Evolutionary conservation across 2,797 vertebrate species (phyloP).

Genomic region (Oreortyx pictus): DNA sequence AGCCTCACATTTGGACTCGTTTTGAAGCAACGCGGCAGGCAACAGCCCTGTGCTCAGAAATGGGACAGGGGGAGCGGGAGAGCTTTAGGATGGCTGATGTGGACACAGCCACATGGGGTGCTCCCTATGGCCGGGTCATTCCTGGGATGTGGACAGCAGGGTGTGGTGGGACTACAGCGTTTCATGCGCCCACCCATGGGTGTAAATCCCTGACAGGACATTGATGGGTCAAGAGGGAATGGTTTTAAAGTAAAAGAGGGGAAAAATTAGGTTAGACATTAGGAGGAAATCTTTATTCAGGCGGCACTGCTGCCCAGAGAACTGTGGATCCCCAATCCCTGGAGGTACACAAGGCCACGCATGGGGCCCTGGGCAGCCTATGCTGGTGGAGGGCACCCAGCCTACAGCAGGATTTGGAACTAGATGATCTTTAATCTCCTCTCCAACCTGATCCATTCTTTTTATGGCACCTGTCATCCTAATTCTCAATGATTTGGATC

Average conservation of each 20-base stretch:
- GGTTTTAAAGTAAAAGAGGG: too few species aligned
- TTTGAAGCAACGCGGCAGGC: neutral
- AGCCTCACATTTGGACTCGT: neutral
- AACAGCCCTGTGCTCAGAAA: accelerated
- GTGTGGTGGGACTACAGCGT: neutral
- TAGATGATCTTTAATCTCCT: neutral
- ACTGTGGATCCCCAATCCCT: neutral
- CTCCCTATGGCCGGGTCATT: neutral
- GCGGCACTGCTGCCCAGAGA: too few species aligned
- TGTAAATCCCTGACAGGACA: neutral
- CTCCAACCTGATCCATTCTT: neutral
- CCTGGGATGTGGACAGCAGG: neutral
- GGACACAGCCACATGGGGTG: neutral
- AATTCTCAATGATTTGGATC: neutral
- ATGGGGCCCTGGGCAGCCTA: neutral
- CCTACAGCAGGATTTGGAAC: neutral
- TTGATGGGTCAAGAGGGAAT: too few species aligned
- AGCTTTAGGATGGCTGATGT: accelerated
- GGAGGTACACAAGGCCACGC: neutral
- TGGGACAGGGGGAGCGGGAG: accelerated
- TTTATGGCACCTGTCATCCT: neutral
- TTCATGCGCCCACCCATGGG: neutral
- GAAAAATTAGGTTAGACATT: too few species aligned
- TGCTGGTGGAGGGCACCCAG: neutral
- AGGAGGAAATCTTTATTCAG: too few species aligned